Conservation (phyloP, 2,797 vertebrate genomes). For the Spinus olivaceus region DNA sequence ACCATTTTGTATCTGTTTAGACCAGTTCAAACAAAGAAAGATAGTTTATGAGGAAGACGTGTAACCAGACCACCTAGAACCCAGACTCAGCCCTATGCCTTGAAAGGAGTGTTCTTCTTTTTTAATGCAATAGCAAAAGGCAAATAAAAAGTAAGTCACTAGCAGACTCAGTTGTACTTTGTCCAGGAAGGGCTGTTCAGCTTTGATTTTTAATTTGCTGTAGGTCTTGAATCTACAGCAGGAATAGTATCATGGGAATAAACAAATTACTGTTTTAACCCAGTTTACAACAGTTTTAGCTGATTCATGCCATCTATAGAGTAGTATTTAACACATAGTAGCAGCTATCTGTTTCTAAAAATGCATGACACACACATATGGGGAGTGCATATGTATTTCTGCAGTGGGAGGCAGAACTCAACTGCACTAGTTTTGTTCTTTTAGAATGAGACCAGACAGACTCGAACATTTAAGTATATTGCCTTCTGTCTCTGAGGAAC, state of each 20-base stretch:
- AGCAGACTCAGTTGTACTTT: not conserved
- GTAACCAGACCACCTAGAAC: not conserved
- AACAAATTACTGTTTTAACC: not conserved
- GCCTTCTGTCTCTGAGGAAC: not conserved
- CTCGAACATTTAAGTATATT: not conserved
- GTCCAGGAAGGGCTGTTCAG: not conserved
- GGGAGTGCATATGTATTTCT: not conserved
- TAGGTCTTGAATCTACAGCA: not conserved
- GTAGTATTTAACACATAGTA: not conserved
- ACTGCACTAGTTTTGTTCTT: not conserved
- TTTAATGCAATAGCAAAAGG: not conserved
- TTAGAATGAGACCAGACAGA: not conserved
- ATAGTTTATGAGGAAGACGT: not conserved
- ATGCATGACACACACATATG: fast-evolving
- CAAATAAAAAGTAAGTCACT: not conserved
- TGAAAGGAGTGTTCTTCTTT: not conserved
- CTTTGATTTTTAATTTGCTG: not conserved
- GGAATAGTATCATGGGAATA: not conserved
- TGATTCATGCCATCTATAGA: not conserved
- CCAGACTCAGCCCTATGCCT: not conserved
- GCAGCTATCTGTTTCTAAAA: not conserved
- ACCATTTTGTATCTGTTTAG: not conserved
- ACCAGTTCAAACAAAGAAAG: not conserved
- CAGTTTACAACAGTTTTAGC: not conserved
- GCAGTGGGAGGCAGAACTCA: not conserved